Evolutionary conservation across 2,113 vertebrate genomes (phyloP).

Genomic region (Odocoileus hemionus): DNA sequence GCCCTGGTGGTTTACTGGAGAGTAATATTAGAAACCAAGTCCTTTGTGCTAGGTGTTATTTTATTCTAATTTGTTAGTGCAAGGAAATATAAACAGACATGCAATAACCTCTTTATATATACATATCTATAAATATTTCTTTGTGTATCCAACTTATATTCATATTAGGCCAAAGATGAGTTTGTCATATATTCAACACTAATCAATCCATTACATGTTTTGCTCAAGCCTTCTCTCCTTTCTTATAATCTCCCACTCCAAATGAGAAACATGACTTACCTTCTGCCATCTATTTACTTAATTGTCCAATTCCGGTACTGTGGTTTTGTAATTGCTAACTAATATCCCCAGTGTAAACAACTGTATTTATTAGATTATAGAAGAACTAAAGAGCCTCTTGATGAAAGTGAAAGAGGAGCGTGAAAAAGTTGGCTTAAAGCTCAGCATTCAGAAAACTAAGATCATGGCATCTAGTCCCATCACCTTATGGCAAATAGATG

Average conservation of each 20-base stretch:
- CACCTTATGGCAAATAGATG: too few relatives aligned
- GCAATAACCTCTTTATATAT: neutral
- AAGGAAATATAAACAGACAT: neutral
- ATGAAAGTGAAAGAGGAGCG: too few relatives aligned
- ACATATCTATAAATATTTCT: neutral
- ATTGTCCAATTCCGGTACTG: neutral
- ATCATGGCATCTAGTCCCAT: too few relatives aligned
- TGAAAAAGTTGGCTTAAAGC: too few relatives aligned
- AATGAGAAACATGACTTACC: neutral
- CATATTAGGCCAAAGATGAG: neutral
- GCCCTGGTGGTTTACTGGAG: neutral
- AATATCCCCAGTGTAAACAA: neutral
- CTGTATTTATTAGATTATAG: neutral
- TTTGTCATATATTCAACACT: neutral
- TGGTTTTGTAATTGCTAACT: neutral
- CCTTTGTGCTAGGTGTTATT: neutral
- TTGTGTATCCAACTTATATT: neutral
- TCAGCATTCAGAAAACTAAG: too few relatives aligned
- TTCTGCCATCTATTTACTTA: neutral
- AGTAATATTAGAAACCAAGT: neutral
- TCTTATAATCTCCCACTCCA: neutral
- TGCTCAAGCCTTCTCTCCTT: neutral
- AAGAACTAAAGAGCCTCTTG: too few relatives aligned
- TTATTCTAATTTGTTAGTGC: neutral
- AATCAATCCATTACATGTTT: neutral